Conservation (phyloP, 2,797 vertebrate genomes). For the Aselliscus stoliczkanus region DNA sequence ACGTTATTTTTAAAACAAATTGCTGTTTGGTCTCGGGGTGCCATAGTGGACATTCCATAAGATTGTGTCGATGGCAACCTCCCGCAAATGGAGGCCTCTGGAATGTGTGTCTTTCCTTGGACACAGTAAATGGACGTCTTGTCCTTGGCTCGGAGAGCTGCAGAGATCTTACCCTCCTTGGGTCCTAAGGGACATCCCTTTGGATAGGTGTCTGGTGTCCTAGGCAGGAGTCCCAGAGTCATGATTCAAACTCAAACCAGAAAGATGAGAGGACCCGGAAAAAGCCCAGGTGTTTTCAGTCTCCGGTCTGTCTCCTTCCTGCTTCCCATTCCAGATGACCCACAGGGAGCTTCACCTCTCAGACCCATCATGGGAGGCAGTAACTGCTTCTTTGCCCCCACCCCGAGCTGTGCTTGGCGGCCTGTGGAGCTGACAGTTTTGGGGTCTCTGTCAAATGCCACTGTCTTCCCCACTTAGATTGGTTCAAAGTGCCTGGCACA, state of each 20-base stretch:
- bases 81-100: not conserved
- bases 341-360: not conserved
- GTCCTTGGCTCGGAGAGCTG: not conserved
- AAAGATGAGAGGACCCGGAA: not conserved
- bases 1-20: not conserved
- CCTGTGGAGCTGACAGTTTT: not conserved
- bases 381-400: not conserved
- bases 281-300: not conserved
- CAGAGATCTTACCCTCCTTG: not conserved
- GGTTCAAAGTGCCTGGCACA: not conserved
- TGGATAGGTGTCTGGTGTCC: not conserved
- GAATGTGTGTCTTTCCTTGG: not conserved
- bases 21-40: not conserved
- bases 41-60: not conserved
- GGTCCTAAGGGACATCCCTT: not conserved
- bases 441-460: not conserved
- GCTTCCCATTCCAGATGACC: not conserved
- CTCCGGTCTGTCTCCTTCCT: not conserved
- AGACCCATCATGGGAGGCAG: not conserved
- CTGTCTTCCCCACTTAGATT: not conserved
- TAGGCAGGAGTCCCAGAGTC: not conserved
- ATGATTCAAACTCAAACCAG: not conserved
- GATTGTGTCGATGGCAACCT: not conserved
- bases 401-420: rapidly evolving
- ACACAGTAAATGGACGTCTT: not conserved